Evolutionary conservation across 2,888 invertebrate species (phyloP).

Genomic region (Tenthredo amoena): DNA sequence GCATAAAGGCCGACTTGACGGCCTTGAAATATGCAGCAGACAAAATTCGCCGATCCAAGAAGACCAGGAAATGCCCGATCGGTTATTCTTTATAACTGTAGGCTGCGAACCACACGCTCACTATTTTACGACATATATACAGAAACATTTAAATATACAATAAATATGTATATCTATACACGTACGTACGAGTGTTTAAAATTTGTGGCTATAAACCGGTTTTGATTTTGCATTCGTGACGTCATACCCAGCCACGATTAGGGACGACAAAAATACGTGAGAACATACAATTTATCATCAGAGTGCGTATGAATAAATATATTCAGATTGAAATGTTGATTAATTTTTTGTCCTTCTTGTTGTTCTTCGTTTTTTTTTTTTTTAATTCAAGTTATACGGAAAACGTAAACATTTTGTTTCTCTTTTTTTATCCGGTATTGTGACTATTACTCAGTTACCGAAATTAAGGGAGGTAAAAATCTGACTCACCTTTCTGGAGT

Average conservation of each 20-base stretch:
- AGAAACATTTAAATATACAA: not conserved
- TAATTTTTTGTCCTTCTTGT: not conserved
- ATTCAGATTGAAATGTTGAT: not conserved
- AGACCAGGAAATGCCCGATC: not conserved
- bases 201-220: constrained; percentile 69
- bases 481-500: constrained; percentile 80
- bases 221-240: constrained; percentile 75
- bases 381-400: not conserved
- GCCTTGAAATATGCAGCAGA: constrained; percentile 32
- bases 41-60: not conserved
- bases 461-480: not conserved
- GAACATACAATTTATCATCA: constrained; percentile 50
- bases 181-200: not conserved
- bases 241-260: constrained; percentile 71
- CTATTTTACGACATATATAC: not conserved
- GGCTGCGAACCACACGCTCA: constrained; percentile 17
- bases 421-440: not conserved
- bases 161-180: not conserved
- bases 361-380: not conserved
- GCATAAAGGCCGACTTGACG: not conserved
- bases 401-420: not conserved
- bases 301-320: not conserved
- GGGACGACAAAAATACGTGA: constrained; percentile 63
- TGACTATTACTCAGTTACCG: not conserved
- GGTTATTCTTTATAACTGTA: constrained; percentile 25